These are phyloP conservation scores for Epinephelus awoara DNA, from an alignment of 2,797 vertebrate species.

Conservation along the genomic window DNA sequence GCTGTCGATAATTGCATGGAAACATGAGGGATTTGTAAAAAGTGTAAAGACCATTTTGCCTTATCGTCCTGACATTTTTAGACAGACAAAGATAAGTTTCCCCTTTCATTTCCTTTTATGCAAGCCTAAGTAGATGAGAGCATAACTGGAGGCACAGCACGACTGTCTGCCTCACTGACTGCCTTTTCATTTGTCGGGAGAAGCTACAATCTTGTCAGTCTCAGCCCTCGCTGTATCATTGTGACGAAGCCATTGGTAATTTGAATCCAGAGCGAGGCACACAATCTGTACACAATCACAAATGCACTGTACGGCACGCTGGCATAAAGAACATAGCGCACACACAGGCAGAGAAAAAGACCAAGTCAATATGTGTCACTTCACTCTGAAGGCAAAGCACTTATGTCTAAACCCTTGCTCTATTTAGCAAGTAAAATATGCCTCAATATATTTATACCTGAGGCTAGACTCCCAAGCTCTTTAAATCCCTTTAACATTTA, in stretches of 20 bases:
- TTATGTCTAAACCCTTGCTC: conserved; percentile 45
- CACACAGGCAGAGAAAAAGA: conserved; percentile 2
- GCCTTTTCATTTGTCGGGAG: conserved; percentile 49
- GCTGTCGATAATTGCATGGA: conserved; percentile 30
- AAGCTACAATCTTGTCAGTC: conserved; percentile 53
- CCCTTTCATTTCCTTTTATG: conserved; percentile 52
- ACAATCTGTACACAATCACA: conserved; percentile 21
- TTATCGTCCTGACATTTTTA: conserved; percentile 65
- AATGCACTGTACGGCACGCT: neutral
- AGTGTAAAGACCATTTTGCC: conserved; percentile 41
- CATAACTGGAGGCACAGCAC: conserved; percentile 48
- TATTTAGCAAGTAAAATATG: conserved; percentile 54
- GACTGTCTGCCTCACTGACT: conserved; percentile 43
- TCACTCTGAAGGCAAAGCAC: conserved; percentile 47
- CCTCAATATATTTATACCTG: conserved; percentile 64
- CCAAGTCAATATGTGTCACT: conserved; percentile 46
- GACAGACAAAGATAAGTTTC: conserved; percentile 38
- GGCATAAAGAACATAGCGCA: neutral
- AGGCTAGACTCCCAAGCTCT: conserved; percentile 59
- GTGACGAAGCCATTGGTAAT: conserved; percentile 46
- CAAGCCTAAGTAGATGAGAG: conserved; percentile 57
- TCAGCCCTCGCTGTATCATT: conserved; percentile 32
- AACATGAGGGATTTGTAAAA: conserved; percentile 34
- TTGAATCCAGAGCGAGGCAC: conserved; percentile 32
- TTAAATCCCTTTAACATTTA: conserved; percentile 75